Conservation (phyloP, 2,113 vertebrate species). For the Dunckerocampus dactyliophorus region DNA sequence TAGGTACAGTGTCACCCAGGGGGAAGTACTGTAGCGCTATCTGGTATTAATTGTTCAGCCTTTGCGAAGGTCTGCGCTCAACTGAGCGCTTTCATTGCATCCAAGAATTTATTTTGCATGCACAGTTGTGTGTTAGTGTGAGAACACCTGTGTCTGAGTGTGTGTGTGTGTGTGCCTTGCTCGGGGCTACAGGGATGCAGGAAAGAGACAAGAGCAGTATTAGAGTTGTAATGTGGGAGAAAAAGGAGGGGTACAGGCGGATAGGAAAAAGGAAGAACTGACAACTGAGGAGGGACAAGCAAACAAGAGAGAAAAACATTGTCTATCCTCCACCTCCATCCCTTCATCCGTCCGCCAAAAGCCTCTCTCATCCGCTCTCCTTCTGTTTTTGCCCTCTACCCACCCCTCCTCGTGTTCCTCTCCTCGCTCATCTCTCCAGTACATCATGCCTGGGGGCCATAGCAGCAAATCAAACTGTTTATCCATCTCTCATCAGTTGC, state of each 20-base stretch:
- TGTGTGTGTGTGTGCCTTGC: conserved; percentile 36
- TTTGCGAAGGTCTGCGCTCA: background rate
- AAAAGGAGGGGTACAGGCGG: conserved; percentile 23
- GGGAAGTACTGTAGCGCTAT: background rate
- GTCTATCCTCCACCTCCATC: conserved; percentile 62
- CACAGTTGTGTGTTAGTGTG: conserved; percentile 25
- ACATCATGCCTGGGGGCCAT: conserved; percentile 68
- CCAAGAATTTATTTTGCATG: conserved; percentile 34
- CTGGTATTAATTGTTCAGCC: background rate
- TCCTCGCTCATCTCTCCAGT: conserved; percentile 64
- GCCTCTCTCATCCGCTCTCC: conserved; percentile 60
- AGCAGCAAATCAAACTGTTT: conserved; percentile 79
- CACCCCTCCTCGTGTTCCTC: conserved; percentile 49
- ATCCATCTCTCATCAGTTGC: conserved; percentile 73
- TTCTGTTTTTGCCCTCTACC: conserved; percentile 56
- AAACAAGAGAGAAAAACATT: conserved; percentile 49
- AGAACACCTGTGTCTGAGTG: conserved; percentile 10
- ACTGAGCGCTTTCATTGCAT: background rate
- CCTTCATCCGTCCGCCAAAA: conserved; percentile 61
- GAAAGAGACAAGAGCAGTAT: conserved; percentile 45
- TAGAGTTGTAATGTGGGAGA: conserved; percentile 33
- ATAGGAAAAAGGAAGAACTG: conserved; percentile 41
- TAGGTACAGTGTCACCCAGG: background rate
- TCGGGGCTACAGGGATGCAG: conserved; percentile 59
- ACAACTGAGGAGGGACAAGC: conserved; percentile 37